phyloP scores from a whole-genome alignment of 2,888 invertebrate species.

The Troilus luridus region DNA sequence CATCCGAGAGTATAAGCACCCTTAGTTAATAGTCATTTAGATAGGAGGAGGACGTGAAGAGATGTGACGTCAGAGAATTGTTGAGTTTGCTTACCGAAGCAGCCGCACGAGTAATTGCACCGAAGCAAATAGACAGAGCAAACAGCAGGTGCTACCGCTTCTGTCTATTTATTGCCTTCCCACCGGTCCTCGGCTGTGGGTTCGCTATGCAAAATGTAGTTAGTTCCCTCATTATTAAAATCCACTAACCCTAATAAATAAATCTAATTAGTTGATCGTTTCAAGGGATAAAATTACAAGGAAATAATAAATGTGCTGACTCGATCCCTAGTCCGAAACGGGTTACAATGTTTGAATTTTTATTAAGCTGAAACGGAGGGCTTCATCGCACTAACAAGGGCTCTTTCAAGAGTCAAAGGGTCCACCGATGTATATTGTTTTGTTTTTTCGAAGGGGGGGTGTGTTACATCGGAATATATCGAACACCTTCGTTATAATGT shows the following conservation, averaged over 20 bases:
- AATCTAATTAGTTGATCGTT: background rate
- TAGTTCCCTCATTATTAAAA: background rate
- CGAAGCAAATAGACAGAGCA: conserved; percentile 15
- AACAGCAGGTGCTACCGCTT: conserved; percentile 2
- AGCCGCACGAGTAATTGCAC: conserved; percentile 18
- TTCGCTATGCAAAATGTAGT: background rate
- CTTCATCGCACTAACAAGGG: too few species aligned
- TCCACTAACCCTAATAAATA: background rate
- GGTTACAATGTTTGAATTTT: too few species aligned
- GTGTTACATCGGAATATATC: too few species aligned
- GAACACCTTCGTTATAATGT: too few species aligned
- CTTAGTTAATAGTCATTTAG: conserved; percentile 6
- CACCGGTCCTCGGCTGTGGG: background rate
- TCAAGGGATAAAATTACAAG: too few species aligned
- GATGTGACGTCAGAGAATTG: conserved; percentile 13
- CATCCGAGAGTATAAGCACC: background rate
- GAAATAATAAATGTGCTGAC: too few species aligned
- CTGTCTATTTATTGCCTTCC: conserved; percentile 13
- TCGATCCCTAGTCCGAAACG: too few species aligned
- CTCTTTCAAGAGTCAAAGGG: too few species aligned
- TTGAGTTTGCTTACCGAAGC: conserved; percentile 8
- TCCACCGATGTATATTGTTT: too few species aligned
- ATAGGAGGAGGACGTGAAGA: background rate
- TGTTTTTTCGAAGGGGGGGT: too few species aligned
- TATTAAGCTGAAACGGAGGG: too few species aligned